Evolutionary conservation across 1,140 invertebrate genomes (phyloP), one percentile per base, ranked within the genome.

Genomic region (Brachionus sp.): DNA sequence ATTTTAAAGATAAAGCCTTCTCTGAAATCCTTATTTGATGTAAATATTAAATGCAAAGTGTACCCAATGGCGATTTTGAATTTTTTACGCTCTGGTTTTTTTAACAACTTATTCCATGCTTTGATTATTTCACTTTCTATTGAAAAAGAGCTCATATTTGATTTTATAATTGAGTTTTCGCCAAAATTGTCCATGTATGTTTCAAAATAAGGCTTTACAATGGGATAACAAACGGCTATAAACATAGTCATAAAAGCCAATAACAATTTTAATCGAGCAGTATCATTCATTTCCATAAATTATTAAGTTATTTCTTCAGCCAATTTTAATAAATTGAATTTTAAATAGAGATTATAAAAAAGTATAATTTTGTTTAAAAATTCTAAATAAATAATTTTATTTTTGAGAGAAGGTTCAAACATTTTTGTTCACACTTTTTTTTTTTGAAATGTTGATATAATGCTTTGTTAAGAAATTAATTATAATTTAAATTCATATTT

Each of bases 21-120:
- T 50, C 16, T 50, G 44, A 50, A 5, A 50, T 50, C 16, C n/a
- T 46, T 12, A n/a, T 46, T n/a, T 9, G 19, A 57, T 19, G n/a
- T 57, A 57, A 57, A 42, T 19, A 53, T 29, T 29, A 44, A 53
- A 77, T 44, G 35, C 12, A 29, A 23, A 80, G 57, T 10, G 16
- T 66, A 80, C 77, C 77, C 77, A 25, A 80, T 66, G 9, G 62
- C 50, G 6, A 80, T 35, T 80, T 80, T 80, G 35, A 80, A 10
- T 25, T 80, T n/a, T 57, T 62, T 39, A 16, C 77, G 46, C 46
- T 37, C 37, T 5, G 77, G 77, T 39, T 23, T 29, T 44, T 80
- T 19, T 6, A 80, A 25, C 13, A 80, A 16, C 23, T 37, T 19
- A 16, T 66, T 39, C 77, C 77, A 80, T 42, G 77, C 4, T 39